Conservation (phyloP, 2,113 vertebrate genomes). For the Oxyura jamaicensis region DNA sequence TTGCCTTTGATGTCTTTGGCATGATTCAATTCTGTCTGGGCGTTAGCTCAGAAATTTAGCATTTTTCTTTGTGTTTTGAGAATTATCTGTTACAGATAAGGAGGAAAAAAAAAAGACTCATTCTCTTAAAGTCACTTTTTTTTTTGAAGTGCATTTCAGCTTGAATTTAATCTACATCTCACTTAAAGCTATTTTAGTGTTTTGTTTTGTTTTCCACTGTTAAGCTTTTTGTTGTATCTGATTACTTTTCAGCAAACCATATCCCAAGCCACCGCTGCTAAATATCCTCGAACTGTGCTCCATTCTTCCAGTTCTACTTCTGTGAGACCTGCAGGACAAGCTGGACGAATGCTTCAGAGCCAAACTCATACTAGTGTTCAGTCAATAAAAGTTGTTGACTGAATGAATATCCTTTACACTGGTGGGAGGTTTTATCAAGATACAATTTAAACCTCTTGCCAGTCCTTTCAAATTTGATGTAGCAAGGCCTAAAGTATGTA, state of each 20-base stretch:
- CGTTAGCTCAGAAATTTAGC: neutral
- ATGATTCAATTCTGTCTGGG: neutral
- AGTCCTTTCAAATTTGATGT: neutral
- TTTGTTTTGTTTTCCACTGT: neutral
- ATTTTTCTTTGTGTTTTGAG: neutral
- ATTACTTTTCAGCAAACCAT: conserved; percentile 87
- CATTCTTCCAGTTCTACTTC: conserved; percentile 66
- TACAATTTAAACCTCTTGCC: neutral
- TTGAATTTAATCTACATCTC: neutral
- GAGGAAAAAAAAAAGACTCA: neutral
- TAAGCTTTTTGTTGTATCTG: neutral
- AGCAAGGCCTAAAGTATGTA: neutral
- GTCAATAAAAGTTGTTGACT: conserved; percentile 95
- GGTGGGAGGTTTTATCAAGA: neutral
- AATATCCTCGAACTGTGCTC: conserved; percentile 85
- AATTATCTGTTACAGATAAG: neutral
- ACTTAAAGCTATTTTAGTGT: neutral
- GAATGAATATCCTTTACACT: conserved; percentile 3
- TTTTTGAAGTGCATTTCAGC: neutral
- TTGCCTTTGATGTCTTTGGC: neutral
- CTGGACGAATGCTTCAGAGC: conserved; percentile 63
- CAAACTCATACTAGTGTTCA: conserved; percentile 74
- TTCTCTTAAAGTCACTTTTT: neutral
- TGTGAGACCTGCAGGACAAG: conserved; percentile 76
- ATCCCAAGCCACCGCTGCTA: conserved; percentile 90